Conservation (phyloP, 2,113 vertebrate genomes). For the Mirza zaza region DNA sequence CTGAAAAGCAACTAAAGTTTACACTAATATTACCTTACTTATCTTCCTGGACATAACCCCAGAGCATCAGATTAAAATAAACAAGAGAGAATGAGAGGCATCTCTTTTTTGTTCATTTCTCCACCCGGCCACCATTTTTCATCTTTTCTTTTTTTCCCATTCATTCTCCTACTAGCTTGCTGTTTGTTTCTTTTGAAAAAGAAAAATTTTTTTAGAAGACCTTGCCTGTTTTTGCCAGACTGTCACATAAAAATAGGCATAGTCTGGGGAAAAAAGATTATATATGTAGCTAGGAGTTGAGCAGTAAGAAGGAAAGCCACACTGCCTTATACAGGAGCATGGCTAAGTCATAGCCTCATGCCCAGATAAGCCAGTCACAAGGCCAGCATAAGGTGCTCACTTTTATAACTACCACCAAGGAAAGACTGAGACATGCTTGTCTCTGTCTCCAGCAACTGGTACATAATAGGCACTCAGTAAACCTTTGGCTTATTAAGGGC, state of each 20-base stretch:
- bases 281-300: background rate
- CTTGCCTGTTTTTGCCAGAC: background rate
- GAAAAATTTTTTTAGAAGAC: background rate
- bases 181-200: background rate
- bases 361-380: background rate
- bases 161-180: background rate
- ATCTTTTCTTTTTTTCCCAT: background rate
- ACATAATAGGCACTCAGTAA: background rate
- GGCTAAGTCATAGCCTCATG: background rate
- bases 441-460: background rate
- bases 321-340: background rate
- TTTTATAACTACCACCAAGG: background rate
- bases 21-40: background rate
- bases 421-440: background rate
- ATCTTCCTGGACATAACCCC: background rate
- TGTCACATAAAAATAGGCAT: background rate
- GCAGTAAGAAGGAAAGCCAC: background rate
- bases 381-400: fast-evolving
- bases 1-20: background rate
- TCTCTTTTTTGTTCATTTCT: background rate
- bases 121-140: background rate
- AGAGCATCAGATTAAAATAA: background rate
- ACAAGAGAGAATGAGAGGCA: background rate
- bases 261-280: background rate
- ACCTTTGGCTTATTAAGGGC: background rate